Evolutionary conservation across 1,140 invertebrate species (phyloP).

Genomic region (Meloidogyne hapla): DNA sequence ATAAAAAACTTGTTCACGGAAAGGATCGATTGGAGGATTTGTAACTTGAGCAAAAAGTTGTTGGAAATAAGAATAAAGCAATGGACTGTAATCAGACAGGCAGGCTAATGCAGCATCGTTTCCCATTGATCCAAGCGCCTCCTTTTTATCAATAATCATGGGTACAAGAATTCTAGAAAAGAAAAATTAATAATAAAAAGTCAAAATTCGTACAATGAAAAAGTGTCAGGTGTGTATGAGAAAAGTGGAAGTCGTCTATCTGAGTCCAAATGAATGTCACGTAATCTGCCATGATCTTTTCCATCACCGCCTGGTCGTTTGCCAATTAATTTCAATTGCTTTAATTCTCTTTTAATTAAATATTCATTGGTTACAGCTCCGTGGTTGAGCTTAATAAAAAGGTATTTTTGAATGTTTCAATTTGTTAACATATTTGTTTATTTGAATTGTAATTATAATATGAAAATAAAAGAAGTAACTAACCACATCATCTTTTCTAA

Average conservation of each 20-base stretch:
- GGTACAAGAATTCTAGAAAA: constrained; percentile 75
- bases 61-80: constrained; percentile 96
- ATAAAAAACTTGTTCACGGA: constrained; percentile 69
- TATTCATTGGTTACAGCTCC: constrained; percentile 62
- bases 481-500: constrained; percentile 67
- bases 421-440: not conserved
- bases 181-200: not conserved
- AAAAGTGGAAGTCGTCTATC: constrained; percentile 86
- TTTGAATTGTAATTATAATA: not conserved
- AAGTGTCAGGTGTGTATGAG: constrained; percentile 90
- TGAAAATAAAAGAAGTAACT: constrained; percentile 11
- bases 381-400: constrained; percentile 54
- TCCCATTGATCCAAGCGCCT: constrained; percentile 97
- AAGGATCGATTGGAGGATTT: constrained; percentile 99
- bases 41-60: constrained; percentile 99
- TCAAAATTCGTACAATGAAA: constrained; percentile 72
- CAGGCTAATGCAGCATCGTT: constrained; percentile 96
- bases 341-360: constrained; percentile 54
- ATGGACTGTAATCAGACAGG: constrained; percentile 86
- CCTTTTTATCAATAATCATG: constrained; percentile 95
- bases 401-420: not conserved
- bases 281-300: constrained; percentile 45
- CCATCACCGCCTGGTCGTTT: constrained; percentile 58
- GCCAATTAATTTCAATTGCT: constrained; percentile 42
- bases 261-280: constrained; percentile 69